Evolutionary conservation across 92 coral and sea anemone species (phyloP), one percentile per base, ranked within the genome.

Genomic region (Metridium senile): DNA sequence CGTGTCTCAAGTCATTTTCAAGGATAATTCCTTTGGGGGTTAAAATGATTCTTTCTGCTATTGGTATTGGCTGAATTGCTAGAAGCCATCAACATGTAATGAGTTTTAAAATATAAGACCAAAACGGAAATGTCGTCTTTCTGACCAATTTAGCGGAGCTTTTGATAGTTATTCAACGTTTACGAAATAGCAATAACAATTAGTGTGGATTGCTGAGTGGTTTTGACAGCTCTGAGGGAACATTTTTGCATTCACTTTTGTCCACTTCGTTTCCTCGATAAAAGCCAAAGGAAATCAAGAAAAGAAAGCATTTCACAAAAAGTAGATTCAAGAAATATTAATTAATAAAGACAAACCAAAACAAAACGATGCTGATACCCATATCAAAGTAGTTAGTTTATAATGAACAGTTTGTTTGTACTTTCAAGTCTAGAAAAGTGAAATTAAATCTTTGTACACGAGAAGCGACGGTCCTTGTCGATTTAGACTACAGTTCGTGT

Each of bases 161-260:
- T 72, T 72, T 72, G 76, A 72, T 72, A 72, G 64, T 72, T 53
- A 72, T 72, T 78, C 72, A 68, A 29, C 83, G 75, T 53, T 78
- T 59, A 68, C 58, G 75, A 78, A 78, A 65, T 56, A 78, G 33
- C 83, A 78, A 78, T 78, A 78, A 78, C 68, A 54, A 78, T 78
- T 78, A 78, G 19, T 49, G 33, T 33, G 47, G 19, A 72, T 72
- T 72, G 76, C 16, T 54, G 62, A 70, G 47, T 27, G 33, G 46
- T 4, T 29, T 33, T 59, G 62, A 53, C 76, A 72, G 34, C 34
- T 27, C 52, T 56, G n/a, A 23, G 10, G 16, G 28, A 52, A 56
- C 26, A 53, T 43, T 69, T 67, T 47, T 28, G 1, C 58, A 69
- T 69, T 47, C 53, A 18, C 33, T 20, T 45, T 53, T 47, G 33